Evolutionary conservation across 2,888 invertebrate genomes (phyloP).

Genomic region (Ophion ventricosus): DNA sequence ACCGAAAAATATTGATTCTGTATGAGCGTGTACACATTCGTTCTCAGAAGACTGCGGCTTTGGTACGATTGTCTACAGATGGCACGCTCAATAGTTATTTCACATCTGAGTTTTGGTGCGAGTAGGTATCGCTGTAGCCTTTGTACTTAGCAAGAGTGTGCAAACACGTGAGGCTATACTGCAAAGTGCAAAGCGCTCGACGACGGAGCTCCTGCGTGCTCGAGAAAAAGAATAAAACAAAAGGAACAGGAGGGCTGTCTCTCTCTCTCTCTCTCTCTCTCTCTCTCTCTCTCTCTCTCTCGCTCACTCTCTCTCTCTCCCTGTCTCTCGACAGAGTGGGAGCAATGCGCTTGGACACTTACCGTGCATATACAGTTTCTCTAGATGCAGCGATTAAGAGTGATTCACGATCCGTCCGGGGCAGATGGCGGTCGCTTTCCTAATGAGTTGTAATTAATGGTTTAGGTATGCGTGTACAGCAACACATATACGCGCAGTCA

Average conservation of each 20-base stretch:
- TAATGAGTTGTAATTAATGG: constrained; percentile 83
- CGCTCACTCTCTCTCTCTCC: too few relatives aligned
- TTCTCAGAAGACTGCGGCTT: background rate
- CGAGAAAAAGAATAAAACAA: constrained; percentile 26
- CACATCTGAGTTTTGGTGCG: background rate
- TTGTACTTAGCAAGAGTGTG: constrained; percentile 8
- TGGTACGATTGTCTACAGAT: background rate
- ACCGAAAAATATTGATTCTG: background rate
- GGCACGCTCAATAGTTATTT: background rate
- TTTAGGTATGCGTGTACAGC: constrained; percentile 78
- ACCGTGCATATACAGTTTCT: constrained; percentile 58
- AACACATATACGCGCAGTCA: constrained; percentile 65
- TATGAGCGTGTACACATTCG: background rate
- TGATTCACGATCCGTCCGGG: constrained; percentile 81
- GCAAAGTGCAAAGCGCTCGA: constrained; percentile 25
- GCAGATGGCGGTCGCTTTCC: constrained; percentile 82
- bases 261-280: too few relatives aligned
- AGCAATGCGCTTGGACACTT: constrained; percentile 59
- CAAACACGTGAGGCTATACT: constrained; percentile 29
- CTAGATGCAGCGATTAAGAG: constrained; percentile 82
- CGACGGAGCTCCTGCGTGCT: constrained; percentile 30
- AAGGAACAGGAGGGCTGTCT: constrained; percentile 50
- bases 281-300: too few relatives aligned
- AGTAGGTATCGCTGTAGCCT: background rate
- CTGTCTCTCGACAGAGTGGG: constrained; percentile 55